phyloP scores from a whole-genome alignment of 1,140 invertebrate genomes.

The Drosophila eugracilis region DNA sequence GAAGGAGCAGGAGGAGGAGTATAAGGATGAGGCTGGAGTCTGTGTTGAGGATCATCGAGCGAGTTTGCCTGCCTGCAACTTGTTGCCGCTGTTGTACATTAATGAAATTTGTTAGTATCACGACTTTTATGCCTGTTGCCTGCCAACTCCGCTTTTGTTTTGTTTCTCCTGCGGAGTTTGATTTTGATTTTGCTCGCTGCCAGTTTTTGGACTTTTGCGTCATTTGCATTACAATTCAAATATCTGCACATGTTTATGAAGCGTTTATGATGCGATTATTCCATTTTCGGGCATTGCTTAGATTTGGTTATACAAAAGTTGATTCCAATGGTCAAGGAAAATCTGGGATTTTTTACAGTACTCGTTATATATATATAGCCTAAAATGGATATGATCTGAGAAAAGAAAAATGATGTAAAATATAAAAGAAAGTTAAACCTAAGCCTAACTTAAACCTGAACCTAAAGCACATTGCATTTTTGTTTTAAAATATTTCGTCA shows the following conservation, averaged over 20 bases:
- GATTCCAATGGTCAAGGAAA: neutral
- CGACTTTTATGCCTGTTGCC: constrained; percentile 78
- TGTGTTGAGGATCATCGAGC: constrained; percentile 51
- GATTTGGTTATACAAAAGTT: constrained; percentile 1
- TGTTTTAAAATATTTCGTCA: no score
- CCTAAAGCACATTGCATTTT: no score
- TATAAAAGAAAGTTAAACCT: no score
- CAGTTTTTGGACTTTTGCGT: constrained; percentile 16
- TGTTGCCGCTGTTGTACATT: constrained; percentile 81
- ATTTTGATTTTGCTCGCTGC: constrained; percentile 48
- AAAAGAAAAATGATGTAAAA: no score
- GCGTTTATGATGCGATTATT: constrained; percentile 41
- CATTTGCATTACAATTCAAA: constrained; percentile 69
- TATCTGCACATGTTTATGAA: constrained; percentile 51
- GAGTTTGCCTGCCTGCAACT: constrained; percentile 64
- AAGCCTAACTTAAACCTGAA: no score
- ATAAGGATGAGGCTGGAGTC: constrained; percentile 12
- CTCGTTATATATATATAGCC: neutral
- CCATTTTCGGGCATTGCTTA: constrained; percentile 25
- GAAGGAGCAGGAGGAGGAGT: constrained; percentile 20
- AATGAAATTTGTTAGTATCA: constrained; percentile 84
- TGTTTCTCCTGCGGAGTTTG: constrained; percentile 59
- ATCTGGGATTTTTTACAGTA: neutral
- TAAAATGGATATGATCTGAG: neutral
- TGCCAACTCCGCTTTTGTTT: constrained; percentile 72